A percentile compares a stretch with the other conserved stretches of the same genome.
Conservation (phyloP, 2,113 vertebrate genomes). For the Lampris incognitus region DNA sequence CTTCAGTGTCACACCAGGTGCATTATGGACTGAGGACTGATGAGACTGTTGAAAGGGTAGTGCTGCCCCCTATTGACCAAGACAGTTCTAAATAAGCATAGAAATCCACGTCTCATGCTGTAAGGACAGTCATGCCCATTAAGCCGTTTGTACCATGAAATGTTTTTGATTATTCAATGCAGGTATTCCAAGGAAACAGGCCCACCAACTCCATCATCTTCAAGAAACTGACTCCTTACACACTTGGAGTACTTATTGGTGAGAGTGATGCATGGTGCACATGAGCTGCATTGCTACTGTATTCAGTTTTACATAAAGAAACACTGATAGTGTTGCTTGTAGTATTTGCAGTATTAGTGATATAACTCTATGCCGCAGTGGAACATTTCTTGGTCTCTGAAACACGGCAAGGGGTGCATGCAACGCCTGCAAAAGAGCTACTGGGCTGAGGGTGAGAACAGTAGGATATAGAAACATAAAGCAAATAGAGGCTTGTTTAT, state of each 20-base stretch:
- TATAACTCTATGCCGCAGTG: not conserved
- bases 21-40: not conserved
- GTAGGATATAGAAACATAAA: no score
- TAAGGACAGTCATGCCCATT: not conserved
- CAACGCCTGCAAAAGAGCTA: no score
- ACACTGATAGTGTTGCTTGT: not conserved
- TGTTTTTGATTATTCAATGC: conserved; percentile 41
- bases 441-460: no score
- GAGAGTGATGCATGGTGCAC: conserved; percentile 45
- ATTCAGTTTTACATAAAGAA: not conserved
- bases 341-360: no score
- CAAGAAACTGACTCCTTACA: conserved; percentile 92
- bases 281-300: not conserved
- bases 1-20: no score
- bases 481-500: not conserved
- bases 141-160: not conserved
- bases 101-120: not conserved
- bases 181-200: conserved; percentile 98
- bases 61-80: conserved; percentile 33
- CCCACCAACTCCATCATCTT: conserved; percentile 96
- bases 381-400: no score
- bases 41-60: not conserved
- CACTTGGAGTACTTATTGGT: conserved; percentile 95
- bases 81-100: not conserved
- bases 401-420: no score